Conservation (phyloP, 2,113 vertebrate species). For the Athene noctua region DNA sequence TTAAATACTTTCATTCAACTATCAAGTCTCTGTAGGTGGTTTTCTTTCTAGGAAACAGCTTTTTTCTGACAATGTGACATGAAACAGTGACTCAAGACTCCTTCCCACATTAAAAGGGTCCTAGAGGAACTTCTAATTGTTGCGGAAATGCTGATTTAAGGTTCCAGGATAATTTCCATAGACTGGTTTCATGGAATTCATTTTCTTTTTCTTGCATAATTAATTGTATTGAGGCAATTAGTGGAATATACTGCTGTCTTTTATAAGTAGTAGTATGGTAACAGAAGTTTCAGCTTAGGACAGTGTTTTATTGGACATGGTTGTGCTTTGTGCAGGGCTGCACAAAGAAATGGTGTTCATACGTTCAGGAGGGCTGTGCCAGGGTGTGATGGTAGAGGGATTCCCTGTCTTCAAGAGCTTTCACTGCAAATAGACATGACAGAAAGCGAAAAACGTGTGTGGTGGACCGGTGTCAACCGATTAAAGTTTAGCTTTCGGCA, state of each 20-base stretch:
- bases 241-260: background rate
- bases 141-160: slow-evolving; percentile 1
- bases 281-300: background rate
- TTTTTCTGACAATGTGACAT: slow-evolving; percentile 12
- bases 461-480: background rate
- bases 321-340: background rate
- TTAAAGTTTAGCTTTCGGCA: background rate
- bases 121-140: slow-evolving; percentile 4
- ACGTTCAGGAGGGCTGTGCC: fast-evolving
- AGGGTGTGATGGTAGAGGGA: background rate
- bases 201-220: slow-evolving; percentile 16
- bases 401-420: background rate
- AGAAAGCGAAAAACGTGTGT: background rate
- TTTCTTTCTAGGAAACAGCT: slow-evolving; percentile 30
- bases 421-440: background rate
- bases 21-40: background rate
- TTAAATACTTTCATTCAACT: background rate
- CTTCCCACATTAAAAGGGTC: slow-evolving; percentile 50
- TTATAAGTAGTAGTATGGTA: background rate
- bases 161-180: background rate
- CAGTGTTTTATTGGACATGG: background rate
- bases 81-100: slow-evolving; percentile 10
- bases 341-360: background rate
- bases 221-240: background rate
- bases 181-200: background rate